Conservation (phyloP, 2,888 invertebrate genomes). For the Amphipoea lucens region DNA sequence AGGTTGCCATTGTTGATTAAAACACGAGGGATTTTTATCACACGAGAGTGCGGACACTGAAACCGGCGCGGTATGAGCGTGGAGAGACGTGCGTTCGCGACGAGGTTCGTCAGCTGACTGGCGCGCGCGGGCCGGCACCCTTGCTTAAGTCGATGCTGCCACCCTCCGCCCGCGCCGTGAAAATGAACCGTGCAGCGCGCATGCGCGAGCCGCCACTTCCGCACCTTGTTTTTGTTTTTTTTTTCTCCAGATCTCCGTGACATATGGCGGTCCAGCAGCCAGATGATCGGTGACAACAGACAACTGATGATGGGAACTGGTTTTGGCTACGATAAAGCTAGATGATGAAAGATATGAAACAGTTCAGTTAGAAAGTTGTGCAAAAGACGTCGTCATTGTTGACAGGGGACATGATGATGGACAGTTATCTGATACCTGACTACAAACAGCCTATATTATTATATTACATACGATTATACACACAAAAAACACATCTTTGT, state of each 20-base stretch:
- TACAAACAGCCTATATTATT: constrained; percentile 28
- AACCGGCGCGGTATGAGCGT: constrained; percentile 68
- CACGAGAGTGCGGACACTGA: constrained; percentile 78
- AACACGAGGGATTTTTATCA: constrained; percentile 75
- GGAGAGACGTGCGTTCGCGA: constrained; percentile 75
- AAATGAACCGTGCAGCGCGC: constrained; percentile 83
- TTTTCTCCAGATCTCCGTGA: constrained; percentile 69
- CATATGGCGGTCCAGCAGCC: constrained; percentile 62
- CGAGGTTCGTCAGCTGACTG: constrained; percentile 89
- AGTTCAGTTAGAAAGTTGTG: constrained; percentile 55
- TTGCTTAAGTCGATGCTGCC: constrained; percentile 88
- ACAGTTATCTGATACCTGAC: constrained; percentile 49
- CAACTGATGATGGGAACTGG: constrained; percentile 63
- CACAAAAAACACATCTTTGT: constrained; percentile 25
- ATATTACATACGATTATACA: background rate
- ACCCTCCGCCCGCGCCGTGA: constrained; percentile 87
- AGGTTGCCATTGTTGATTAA: constrained; percentile 93
- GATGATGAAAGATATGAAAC: constrained; percentile 61
- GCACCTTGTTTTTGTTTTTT: constrained; percentile 73
- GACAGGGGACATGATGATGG: constrained; percentile 52
- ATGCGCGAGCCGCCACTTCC: constrained; percentile 76
- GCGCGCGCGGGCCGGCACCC: constrained; percentile 85
- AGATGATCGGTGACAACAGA: constrained; percentile 65
- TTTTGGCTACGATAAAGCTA: constrained; percentile 57
- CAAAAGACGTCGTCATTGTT: constrained; percentile 47